Base-by-base conservation (phyloP, 2,113 vertebrate genomes). In the Edolisoma coerulescens region DNA sequence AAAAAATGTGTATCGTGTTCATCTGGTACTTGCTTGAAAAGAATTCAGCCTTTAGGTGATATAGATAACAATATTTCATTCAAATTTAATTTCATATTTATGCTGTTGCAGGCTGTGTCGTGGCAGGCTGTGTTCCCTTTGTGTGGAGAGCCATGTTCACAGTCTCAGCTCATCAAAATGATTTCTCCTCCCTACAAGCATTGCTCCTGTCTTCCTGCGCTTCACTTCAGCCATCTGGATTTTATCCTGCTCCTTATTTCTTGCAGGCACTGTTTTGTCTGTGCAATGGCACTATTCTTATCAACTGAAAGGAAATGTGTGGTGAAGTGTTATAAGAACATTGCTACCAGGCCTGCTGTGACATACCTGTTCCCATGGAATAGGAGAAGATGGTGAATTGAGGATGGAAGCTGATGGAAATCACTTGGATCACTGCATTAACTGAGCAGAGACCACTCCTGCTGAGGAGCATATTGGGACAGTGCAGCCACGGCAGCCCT, bases 241-340 rank as follows among this genome's bases (percentile, higher is more conserved):
- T 96, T 96, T 93, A 96, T 97, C 95, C 81, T 87, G 84, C 89
- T 82, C 82, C 89, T 92, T 96, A 95, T 97, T 97, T 96, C 74
- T 97, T 97, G 84, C 94, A 96, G 91, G 91, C 94, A 84, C 87
- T 97, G 95, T 96, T 95, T 91, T 96, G 94, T 96, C 94, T 97
- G 69, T 85, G 84, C 84, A 89, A 19, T 96, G 95, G 89, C 96
- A 76, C 65, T 87, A 19, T 82, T 94, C 94, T 82, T 96, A 93
- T 65, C 81, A 71, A 50, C 79, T 59, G 26, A 81, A 85, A 94
- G 95, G 95, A 95, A 93, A 75, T 79, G 44, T 83, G 87, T 89
- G 81, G 81, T 89, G 87, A 93, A 89, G 77, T 85, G 79, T 87
- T 92, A 15, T 41, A 41, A 95, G 77, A 89, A 92, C 84, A 7